phyloP scores from a whole-genome alignment of 1,140 invertebrate genomes.

The Agrilus planipennis region DNA sequence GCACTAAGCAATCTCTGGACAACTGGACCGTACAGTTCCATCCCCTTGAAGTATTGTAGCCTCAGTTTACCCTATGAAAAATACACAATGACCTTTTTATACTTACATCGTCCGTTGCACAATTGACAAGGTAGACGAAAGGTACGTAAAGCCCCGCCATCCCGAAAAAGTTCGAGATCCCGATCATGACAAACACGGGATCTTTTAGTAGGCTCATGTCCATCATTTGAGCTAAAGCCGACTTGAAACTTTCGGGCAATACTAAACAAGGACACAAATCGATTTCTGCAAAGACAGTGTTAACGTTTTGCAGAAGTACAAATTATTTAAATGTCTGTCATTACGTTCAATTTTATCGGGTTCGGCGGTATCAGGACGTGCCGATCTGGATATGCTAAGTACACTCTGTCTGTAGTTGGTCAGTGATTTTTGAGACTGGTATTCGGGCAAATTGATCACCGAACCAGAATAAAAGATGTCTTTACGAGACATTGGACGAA shows the following conservation, averaged over 20 bases:
- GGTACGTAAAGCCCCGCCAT: conserved; percentile 92
- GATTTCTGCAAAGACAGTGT: conserved; percentile 38
- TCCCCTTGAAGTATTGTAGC: too few relatives aligned
- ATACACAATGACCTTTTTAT: too few relatives aligned
- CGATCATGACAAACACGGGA: conserved; percentile 85
- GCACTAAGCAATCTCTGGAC: too few relatives aligned
- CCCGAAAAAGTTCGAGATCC: conserved; percentile 88
- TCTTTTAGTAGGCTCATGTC: conserved; percentile 82
- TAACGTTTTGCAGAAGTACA: conserved; percentile 18
- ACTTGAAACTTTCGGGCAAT: conserved; percentile 67
- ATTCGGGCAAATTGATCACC: conserved; percentile 81
- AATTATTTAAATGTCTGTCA: conserved; percentile 23
- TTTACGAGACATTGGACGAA: conserved; percentile 86
- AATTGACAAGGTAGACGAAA: conserved; percentile 85
- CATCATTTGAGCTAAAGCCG: conserved; percentile 81
- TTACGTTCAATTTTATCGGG: conserved; percentile 58
- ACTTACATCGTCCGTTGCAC: conserved; percentile 56
- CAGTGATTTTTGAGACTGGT: conserved; percentile 85
- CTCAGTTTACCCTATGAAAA: too few relatives aligned
- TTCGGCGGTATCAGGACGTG: conserved; percentile 37
- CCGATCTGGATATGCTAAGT: conserved; percentile 36
- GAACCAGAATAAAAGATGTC: conserved; percentile 98
- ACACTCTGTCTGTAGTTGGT: conserved; percentile 63
- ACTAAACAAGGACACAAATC: conserved; percentile 67
- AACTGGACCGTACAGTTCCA: too few relatives aligned